Evolutionary conservation across 2,113 vertebrate species (phyloP).

Genomic region (Ammospiza nelsoni): DNA sequence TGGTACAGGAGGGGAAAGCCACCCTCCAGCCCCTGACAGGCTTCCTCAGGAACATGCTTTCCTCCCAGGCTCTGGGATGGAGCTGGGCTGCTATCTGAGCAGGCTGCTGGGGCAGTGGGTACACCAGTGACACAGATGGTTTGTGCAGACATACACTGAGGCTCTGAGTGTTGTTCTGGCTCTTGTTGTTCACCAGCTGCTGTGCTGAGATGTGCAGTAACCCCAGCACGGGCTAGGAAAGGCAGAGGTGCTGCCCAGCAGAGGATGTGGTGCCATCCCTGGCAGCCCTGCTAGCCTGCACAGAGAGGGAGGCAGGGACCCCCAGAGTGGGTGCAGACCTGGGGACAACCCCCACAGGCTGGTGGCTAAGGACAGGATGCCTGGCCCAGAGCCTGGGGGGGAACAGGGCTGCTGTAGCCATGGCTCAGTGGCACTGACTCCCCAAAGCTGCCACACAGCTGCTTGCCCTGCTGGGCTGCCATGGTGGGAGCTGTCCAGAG

Average conservation of each 20-base stretch:
- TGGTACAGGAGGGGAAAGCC: background rate
- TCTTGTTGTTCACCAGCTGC: background rate
- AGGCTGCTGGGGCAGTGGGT: accelerated
- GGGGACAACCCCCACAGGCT: background rate
- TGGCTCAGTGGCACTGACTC: background rate
- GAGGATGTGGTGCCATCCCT: background rate
- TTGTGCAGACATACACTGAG: background rate
- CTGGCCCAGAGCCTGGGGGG: accelerated
- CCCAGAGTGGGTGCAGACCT: background rate
- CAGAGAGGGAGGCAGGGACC: background rate
- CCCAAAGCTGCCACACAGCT: background rate
- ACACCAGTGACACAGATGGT: background rate
- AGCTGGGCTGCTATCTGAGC: accelerated
- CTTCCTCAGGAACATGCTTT: background rate
- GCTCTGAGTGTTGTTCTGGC: background rate
- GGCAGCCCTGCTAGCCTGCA: background rate
- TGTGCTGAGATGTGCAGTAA: background rate
- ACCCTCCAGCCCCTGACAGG: background rate
- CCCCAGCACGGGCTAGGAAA: accelerated
- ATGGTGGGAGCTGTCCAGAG: background rate
- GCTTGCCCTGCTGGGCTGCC: background rate
- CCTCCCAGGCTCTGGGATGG: background rate
- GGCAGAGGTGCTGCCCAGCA: background rate
- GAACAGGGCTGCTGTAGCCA: background rate
- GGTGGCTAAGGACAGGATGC: background rate